A percentile compares a stretch with the other conserved stretches of the same genome.
Conservation (phyloP, 2,113 vertebrate genomes). For the Sinocyclocheilus grahami region DNA sequence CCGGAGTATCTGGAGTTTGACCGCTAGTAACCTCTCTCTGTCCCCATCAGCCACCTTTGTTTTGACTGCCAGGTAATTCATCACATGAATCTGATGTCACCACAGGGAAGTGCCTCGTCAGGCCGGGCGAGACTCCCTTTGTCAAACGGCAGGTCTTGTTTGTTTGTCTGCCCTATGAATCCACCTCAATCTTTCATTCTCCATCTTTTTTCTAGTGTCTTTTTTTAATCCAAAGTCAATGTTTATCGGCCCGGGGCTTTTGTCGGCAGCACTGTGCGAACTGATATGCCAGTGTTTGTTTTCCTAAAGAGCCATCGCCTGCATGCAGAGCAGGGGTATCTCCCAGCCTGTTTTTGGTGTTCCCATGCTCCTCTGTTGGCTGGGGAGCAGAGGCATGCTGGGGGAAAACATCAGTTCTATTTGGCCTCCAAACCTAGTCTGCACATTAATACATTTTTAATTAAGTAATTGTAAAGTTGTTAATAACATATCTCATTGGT, state of each 20-base stretch:
- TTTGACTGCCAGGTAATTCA: slow-evolving; percentile 54
- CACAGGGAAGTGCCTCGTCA: slow-evolving; percentile 25
- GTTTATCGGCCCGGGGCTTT: slow-evolving; percentile 40
- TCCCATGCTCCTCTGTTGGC: slow-evolving; percentile 19
- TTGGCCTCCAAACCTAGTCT: slow-evolving; percentile 10
- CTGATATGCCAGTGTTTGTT: slow-evolving; percentile 36
- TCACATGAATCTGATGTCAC: slow-evolving; percentile 48
- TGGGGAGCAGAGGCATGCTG: neutral
- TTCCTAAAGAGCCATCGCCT: slow-evolving; percentile 1
- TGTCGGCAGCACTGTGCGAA: neutral
- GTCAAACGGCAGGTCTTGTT: slow-evolving; percentile 39
- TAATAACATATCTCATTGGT: too few relatives aligned
- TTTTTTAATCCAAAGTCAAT: slow-evolving; percentile 44
- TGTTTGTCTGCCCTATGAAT: slow-evolving; percentile 39
- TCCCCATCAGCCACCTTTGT: slow-evolving; percentile 42
- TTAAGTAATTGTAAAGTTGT: too few relatives aligned
- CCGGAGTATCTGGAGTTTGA: slow-evolving; percentile 17
- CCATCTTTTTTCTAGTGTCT: neutral
- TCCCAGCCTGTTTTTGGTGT: neutral
- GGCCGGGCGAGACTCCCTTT: slow-evolving; percentile 38
- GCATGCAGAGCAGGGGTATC: neutral
- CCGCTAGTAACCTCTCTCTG: slow-evolving; percentile 51
- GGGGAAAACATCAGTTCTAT: neutral
- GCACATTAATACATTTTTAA: too few relatives aligned
- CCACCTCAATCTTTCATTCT: slow-evolving; percentile 18